Percentiles rank a stretch among this genome's conserved stretches.
Conservation (phyloP, 2,113 vertebrate species). For the Thalassoma bifasciatum region DNA sequence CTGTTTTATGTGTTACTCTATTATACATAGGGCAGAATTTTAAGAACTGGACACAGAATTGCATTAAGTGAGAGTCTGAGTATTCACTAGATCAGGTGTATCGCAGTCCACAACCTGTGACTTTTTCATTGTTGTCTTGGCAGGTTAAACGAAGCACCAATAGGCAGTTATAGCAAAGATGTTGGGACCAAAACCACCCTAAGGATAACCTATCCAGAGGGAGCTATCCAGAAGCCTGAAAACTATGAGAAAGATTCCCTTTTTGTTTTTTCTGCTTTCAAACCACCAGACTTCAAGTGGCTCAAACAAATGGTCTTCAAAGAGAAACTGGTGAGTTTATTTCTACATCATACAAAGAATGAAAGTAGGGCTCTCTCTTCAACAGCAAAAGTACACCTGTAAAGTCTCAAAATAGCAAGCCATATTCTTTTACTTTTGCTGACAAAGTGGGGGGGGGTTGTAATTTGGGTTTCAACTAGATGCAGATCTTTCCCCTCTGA, state of each 20-base stretch:
- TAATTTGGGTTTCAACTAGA: background rate
- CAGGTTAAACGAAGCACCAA: conserved; percentile 95
- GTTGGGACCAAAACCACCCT: conserved; percentile 97
- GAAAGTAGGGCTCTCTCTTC: background rate
- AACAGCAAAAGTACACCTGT: background rate
- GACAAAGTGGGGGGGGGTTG: background rate
- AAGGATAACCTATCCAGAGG: conserved; percentile 98
- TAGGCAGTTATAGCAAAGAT: conserved; percentile 91
- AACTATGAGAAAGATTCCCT: conserved; percentile 94
- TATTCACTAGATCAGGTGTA: background rate
- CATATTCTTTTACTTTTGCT: background rate
- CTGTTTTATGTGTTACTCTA: no score
- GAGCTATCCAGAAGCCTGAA: conserved; percentile 93
- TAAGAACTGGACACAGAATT: no score
- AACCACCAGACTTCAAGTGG: conserved; percentile 98
- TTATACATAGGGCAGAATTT: no score
- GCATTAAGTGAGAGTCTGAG: background rate
- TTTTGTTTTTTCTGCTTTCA: conserved; percentile 97
- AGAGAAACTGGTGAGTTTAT: conserved; percentile 92
- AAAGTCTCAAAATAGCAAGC: background rate
- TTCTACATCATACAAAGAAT: background rate
- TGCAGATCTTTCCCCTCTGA: conserved; percentile 1
- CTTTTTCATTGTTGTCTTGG: background rate
- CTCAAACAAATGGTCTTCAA: conserved; percentile 95
- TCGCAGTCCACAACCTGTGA: background rate